Evolutionary conservation across 2,888 invertebrate species (phyloP).

Genomic region (Sussaba pulchella): DNA sequence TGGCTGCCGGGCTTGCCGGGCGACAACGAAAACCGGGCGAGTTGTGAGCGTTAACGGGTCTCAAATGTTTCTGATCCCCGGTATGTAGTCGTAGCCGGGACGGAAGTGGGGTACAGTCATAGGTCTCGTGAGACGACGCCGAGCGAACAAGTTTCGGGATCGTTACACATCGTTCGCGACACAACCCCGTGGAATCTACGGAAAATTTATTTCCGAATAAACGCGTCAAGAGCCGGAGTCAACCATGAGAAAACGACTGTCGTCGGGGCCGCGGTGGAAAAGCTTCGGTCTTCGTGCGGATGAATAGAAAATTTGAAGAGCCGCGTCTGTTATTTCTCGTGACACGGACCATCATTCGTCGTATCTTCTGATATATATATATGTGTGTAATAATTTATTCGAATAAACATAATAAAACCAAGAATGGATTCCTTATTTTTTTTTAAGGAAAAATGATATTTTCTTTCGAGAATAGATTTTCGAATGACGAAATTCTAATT

Average conservation of each 20-base stretch:
- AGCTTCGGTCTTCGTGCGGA: conserved; percentile 1
- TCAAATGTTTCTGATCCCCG: conserved; percentile 34
- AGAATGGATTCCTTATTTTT: no score
- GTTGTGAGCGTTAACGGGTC: conserved; percentile 61
- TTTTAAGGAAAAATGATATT: no score
- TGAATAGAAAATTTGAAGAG: conserved; percentile 5
- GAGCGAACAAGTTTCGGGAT: conserved; percentile 51
- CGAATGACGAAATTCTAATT: no score
- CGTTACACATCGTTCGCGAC: conserved; percentile 57
- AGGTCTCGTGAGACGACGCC: conserved; percentile 21
- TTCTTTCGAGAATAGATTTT: no score
- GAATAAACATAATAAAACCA: no score
- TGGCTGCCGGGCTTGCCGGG: conserved; percentile 55
- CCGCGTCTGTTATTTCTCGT: neutral
- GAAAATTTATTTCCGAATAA: conserved; percentile 63
- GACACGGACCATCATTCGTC: no score
- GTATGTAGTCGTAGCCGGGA: neutral
- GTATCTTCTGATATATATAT: no score
- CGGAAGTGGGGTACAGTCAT: neutral
- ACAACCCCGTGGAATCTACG: neutral
- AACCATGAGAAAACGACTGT: conserved; percentile 29
- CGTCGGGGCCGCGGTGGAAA: neutral
- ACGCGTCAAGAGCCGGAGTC: conserved; percentile 36
- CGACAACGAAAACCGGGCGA: conserved; percentile 58
- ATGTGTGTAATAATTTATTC: no score